A percentile compares a stretch with the other conserved stretches of the same genome.
These are phyloP conservation scores for Rhincodon typus DNA, from an alignment of 2,797 vertebrate species.

Conservation along the genomic window DNA sequence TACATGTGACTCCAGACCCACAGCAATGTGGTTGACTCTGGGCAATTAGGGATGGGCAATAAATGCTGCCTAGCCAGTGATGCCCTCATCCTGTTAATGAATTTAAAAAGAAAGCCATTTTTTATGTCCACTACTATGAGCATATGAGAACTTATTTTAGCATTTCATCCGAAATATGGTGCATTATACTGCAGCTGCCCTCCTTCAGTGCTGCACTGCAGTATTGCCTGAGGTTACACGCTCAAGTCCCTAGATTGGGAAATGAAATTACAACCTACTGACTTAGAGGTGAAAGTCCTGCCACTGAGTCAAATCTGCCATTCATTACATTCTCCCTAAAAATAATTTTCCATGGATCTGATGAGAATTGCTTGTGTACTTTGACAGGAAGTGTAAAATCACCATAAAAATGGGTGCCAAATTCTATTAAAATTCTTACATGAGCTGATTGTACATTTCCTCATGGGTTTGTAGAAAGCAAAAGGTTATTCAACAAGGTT, in stretches of 20 bases:
- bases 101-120: background rate
- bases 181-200: background rate
- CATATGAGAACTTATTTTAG: background rate
- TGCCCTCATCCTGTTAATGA: no score
- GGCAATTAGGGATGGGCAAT: no score
- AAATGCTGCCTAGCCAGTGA: no score
- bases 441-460: background rate
- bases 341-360: background rate
- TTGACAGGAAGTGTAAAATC: background rate
- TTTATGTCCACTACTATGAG: background rate
- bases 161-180: background rate
- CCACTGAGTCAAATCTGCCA: background rate
- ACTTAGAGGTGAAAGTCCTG: background rate
- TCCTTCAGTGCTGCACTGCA: background rate
- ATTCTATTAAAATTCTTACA: background rate
- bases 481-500: background rate
- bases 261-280: background rate
- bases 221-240: background rate
- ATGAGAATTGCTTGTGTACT: background rate
- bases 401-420: background rate
- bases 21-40: no score
- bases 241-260: background rate
- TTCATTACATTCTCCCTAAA: background rate
- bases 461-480: background rate
- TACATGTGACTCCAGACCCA: no score